Evolutionary conservation across 1,140 invertebrate genomes (phyloP), one percentile per base, ranked within the genome.

Genomic region (Tetragonula clypearis): DNA sequence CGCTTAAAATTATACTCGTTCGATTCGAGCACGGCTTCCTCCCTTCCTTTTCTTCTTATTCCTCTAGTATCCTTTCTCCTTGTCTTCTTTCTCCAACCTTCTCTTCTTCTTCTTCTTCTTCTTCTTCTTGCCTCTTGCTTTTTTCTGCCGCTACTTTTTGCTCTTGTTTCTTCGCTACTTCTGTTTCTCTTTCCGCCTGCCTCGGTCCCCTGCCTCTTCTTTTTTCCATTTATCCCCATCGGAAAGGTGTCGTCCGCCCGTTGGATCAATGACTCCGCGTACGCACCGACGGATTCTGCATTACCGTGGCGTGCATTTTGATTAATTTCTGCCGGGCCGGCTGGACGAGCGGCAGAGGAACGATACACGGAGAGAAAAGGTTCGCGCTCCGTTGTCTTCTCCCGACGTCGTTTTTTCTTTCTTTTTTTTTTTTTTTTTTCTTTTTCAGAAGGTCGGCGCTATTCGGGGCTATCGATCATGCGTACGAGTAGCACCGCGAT

Each of bases 1-100:
- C 89, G 89, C 86, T 92, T 89, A 92, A 92, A 93, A 92, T 92
- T 92, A 92, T 92, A 92, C 90, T 88, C 90, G 89, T 92, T 91
- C 87, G 90, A 92, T 92, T 89, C 85, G 90, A 89, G 72, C 80
- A 88, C 87, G 85, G 79, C 81, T 90, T 82, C 72, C 68, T 79
- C 83, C 66, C 53, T 92, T 92, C 86, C 87, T 89, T 78, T 88
- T 87, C 86, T 82, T 87, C 86, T 81, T 87, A 62, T 86, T 84
- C 73, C 56, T 53, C 73, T 88, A 82, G 76, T 62, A 55, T 77
- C 56, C 71, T 66, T 19, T 68, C 68, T 72, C 60, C 71, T 69
- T 58, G 75, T 49, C 12, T 65, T 60, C 73, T 56, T 55, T 26
- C 23, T 17, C 19, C 19, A 19, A 19, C 23, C 41, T 55, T 60